phyloP scores from a whole-genome alignment of 2,797 vertebrate genomes.

The Babyrousa celebensis region DNA sequence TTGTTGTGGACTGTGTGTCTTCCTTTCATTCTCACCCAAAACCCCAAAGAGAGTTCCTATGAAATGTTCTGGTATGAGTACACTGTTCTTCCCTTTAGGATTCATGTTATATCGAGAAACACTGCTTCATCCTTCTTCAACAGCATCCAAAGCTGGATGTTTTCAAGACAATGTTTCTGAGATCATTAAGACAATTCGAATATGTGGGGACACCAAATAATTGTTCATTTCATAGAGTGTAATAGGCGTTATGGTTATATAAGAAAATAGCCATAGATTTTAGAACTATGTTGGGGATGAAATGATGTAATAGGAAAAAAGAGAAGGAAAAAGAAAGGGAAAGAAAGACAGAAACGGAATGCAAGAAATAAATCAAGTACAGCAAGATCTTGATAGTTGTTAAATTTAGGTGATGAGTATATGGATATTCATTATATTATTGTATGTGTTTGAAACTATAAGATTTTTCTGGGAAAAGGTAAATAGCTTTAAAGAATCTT shows the following conservation, averaged over 20 bases:
- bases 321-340: neutral
- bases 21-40: constrained; percentile 7
- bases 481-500: constrained; percentile 15
- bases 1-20: neutral
- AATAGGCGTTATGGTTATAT: neutral
- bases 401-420: neutral
- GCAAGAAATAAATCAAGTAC: neutral
- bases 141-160: neutral
- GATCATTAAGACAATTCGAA: neutral
- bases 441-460: constrained; percentile 13
- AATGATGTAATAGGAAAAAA: neutral
- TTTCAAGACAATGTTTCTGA: constrained; percentile 52
- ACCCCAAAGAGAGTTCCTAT: neutral
- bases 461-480: constrained; percentile 42
- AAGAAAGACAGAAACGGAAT: neutral
- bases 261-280: neutral
- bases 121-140: neutral
- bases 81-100: neutral
- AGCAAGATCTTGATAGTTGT: neutral
- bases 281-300: neutral
- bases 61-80: neutral
- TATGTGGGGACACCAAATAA: neutral
- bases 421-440: neutral
- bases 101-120: neutral
- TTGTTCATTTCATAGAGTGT: constrained; percentile 7